These are phyloP conservation scores for Halcyon smyrnensis DNA, from an alignment of 2,797 vertebrate genomes.

Conservation along the genomic window DNA sequence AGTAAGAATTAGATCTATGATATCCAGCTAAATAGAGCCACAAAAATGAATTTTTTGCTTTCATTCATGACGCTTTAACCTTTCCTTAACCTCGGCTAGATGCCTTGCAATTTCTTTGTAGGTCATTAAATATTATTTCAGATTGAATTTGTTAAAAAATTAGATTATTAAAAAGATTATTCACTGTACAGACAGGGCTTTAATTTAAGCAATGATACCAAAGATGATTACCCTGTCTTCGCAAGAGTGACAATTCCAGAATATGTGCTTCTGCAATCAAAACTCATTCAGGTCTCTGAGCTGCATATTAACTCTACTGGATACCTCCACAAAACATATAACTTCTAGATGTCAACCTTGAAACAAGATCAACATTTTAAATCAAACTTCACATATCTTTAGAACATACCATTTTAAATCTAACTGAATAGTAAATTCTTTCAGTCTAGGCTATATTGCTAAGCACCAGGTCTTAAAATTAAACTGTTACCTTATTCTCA, in stretches of 20 bases:
- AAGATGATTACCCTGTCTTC: neutral
- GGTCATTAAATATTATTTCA: neutral
- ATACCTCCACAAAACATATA: neutral
- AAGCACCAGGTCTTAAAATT: slow-evolving; percentile 14
- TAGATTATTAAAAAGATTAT: neutral
- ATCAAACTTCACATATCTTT: neutral
- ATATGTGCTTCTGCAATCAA: neutral
- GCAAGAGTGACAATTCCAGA: neutral
- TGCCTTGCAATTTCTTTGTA: neutral
- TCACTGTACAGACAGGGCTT: neutral
- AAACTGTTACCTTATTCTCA: neutral
- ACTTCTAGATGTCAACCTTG: neutral
- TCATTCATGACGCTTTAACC: neutral
- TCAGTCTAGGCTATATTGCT: neutral
- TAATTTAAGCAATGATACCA: neutral
- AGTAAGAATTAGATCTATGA: neutral
- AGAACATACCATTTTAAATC: neutral
- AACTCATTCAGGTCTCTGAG: neutral
- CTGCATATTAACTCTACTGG: neutral
- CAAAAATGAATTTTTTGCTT: neutral
- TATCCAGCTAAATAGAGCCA: neutral
- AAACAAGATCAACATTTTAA: neutral
- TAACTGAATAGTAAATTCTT: neutral
- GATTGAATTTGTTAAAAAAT: neutral
- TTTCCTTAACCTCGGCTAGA: neutral